Base-by-base conservation (phyloP, 2,888 invertebrate species). In the Thera britannica region DNA sequence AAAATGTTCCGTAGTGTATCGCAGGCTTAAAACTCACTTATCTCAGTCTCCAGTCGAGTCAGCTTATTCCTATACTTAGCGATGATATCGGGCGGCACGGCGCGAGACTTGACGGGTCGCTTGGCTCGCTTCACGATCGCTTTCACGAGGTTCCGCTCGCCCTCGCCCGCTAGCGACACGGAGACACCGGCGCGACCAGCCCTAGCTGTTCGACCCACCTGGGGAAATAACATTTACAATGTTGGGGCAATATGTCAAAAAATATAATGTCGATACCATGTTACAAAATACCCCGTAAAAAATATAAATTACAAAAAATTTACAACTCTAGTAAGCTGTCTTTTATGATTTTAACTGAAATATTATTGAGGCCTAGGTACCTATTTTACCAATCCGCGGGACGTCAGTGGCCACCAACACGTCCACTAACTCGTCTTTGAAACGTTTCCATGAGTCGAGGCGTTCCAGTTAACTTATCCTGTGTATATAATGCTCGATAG, bases 401-500 rank as follows among this genome's bases (percentile, higher is more conserved):
- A n/a, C n/a, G n/a, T n/a, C n/a, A n/a, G n/a, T n/a, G n/a, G n/a
- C n/a, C n/a, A n/a, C n/a, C n/a, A n/a, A n/a, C n/a, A n/a, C n/a
- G n/a, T n/a, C n/a, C n/a, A n/a, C n/a, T n/a, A n/a, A n/a, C n/a
- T n/a, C n/a, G n/a, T n/a, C n/a, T n/a, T n/a, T n/a, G n/a, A n/a
- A n/a, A n/a, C n/a, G n/a, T n/a, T n/a, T n/a, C n/a, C n/a, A n/a
- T n/a, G n/a, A n/a, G n/a, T n/a, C n/a, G n/a, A n/a, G n/a, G n/a
- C n/a, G n/a, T n/a, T n/a, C n/a, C n/a, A n/a, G n/a, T n/a, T n/a
- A n/a, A 64, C 84, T 84, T 74, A 95, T 95, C 86, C 97, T 95
- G 90, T 99, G 99, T 79, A 99, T 98, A 82, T 99, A 99, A 87
- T 99, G 99, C 82, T 99, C 98, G 34, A 99, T 88, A 0, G 98